These are phyloP conservation scores for Nannoperca australis DNA, from an alignment of 2,797 vertebrate species.

Conservation along the genomic window DNA sequence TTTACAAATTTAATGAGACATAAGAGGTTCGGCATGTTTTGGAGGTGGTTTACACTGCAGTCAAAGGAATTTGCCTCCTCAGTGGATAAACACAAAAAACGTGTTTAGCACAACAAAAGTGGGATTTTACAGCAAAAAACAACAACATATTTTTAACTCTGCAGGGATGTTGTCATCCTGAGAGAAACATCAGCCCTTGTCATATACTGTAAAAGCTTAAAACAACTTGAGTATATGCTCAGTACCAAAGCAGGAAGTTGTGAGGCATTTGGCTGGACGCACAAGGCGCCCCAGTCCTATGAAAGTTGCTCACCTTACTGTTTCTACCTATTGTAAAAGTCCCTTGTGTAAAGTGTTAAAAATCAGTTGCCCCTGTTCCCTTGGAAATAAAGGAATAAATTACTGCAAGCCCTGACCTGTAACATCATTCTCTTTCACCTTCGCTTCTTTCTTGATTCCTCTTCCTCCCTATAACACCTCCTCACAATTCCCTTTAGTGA, in stretches of 20 bases:
- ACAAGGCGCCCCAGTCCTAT: no score
- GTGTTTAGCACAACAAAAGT: background rate
- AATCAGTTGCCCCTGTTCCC: background rate
- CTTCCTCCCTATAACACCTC: constrained; percentile 19
- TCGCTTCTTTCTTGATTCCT: background rate
- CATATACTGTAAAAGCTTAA: background rate
- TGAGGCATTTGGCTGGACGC: no score
- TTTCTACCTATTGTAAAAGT: background rate
- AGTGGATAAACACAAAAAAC: background rate
- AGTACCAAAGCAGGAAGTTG: background rate
- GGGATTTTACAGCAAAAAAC: constrained; percentile 1
- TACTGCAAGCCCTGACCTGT: background rate
- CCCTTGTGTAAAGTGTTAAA: background rate
- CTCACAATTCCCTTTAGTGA: constrained; percentile 30
- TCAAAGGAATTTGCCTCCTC: background rate
- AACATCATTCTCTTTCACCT: constrained; percentile 16
- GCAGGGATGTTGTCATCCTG: background rate
- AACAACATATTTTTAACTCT: background rate
- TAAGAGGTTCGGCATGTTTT: background rate
- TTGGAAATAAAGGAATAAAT: background rate
- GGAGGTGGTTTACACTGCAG: background rate
- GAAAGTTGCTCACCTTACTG: background rate
- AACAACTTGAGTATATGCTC: background rate
- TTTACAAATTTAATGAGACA: constrained; percentile 8
- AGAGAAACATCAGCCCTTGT: background rate